Base-by-base conservation (phyloP, 37 sponge, comb jelly and placozoan species). In the Ephydatia muelleri region DNA sequence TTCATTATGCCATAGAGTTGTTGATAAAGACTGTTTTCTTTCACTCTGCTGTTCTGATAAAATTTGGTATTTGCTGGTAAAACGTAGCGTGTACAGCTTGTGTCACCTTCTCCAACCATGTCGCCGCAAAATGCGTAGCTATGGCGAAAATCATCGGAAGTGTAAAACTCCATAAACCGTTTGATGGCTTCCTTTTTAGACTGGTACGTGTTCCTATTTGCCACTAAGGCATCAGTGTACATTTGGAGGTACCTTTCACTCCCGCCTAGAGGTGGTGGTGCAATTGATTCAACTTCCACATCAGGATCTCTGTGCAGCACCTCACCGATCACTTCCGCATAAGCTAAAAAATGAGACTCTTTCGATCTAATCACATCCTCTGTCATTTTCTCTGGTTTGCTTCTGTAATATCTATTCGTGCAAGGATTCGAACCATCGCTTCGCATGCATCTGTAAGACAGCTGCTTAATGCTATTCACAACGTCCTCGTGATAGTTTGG, bases 121-220 rank as follows among this genome's bases (percentile, higher is more conserved):
- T 69, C 67, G n/a, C 39, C 9, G 32, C 81, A 68, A 81, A 81
- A 35, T 68, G 81, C 81, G 47, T 43, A 43, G 47, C 47, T 43
- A 8, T 11, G 8, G 4, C 47, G 47, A 43, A 43, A 43, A 8
- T 33, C 31, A 81, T 3, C 70, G 29, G 81, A 81, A 34, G 81
- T 81, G 70, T 81, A 81, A 49, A 81, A 81, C 11, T 81, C 81
- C 81, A 81, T 35, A 81, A 81, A 81, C 37, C 68, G 27, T 26
- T 22, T 19, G 68, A 81, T 81, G 68, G 81, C 70, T 30, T 33
- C 68, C 9, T 69, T 9, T 30, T 27, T 27, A 68, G 67, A 31
- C 67, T 68, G 69, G 68, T 36, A 81, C 70, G 36, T 68, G 70
- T n/a, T 21, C 34, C 68, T 81, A 37, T 81, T 81, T 26, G 68